These are phyloP conservation scores for Drosophila virilis DNA, from an alignment of 1,140 invertebrate genomes.

Conservation along the genomic window DNA sequence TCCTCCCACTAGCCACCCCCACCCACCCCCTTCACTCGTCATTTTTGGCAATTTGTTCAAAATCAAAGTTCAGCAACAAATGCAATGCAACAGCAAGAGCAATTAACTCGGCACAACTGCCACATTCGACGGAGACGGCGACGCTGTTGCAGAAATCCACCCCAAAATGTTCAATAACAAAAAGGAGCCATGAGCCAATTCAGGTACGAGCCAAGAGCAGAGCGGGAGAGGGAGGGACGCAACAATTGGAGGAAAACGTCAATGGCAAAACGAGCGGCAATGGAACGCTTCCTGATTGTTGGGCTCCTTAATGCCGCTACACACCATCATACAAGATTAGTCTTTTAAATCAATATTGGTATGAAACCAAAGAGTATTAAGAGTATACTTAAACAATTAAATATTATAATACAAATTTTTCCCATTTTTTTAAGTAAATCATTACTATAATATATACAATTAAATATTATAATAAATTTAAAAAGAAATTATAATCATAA, in stretches of 20 bases:
- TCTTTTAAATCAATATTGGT: too few species aligned
- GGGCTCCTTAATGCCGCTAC: conserved; percentile 19
- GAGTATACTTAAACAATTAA: too few species aligned
- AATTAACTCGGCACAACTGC: conserved; percentile 82
- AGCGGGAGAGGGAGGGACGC: conserved; percentile 64
- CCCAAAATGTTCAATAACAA: conserved; percentile 67
- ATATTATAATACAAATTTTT: too few species aligned
- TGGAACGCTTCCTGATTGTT: conserved; percentile 72
- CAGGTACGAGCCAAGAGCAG: conserved; percentile 54
- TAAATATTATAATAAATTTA: too few species aligned
- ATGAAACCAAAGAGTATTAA: too few species aligned
- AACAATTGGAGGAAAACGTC: conserved; percentile 64
- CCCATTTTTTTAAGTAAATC: too few species aligned
- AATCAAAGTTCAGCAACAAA: conserved; percentile 79
- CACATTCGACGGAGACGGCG: conserved; percentile 62
- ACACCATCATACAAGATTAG: conserved; percentile 23
- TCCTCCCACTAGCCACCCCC: conserved; percentile 10
- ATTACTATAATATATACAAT: too few species aligned
- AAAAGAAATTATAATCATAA: too few species aligned
- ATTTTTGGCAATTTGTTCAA: conserved; percentile 79
- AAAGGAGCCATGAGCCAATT: conserved; percentile 79
- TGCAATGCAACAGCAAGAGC: conserved; percentile 77
- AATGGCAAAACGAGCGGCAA: conserved; percentile 42
- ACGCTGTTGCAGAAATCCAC: conserved; percentile 75
- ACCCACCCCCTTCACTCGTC: conserved; percentile 15